These are phyloP conservation scores for Onychostoma macrolepis DNA, from an alignment of 2,113 vertebrate genomes.

Conservation along the genomic window DNA sequence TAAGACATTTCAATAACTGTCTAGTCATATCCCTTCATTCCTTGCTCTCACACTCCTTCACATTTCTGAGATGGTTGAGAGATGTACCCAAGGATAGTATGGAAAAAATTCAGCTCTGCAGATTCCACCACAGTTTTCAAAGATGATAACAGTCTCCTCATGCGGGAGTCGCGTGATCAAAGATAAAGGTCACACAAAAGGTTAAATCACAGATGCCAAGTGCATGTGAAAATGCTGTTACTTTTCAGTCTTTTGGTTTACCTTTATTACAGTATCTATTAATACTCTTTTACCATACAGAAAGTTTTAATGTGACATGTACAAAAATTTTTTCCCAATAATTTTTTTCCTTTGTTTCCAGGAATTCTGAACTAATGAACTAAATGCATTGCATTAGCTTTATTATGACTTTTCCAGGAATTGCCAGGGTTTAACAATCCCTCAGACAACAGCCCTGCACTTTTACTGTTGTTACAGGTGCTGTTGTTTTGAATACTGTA, in stretches of 20 bases:
- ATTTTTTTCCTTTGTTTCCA: not conserved
- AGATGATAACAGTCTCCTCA: slow-evolving; percentile 36
- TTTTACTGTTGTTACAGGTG: slow-evolving; percentile 47
- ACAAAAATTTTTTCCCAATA: not conserved
- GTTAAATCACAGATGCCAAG: slow-evolving; percentile 43
- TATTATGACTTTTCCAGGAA: not conserved
- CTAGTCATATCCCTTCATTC: slow-evolving; percentile 14
- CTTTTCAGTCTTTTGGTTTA: not conserved
- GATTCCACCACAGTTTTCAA: slow-evolving; percentile 39
- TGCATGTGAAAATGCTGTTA: slow-evolving; percentile 10
- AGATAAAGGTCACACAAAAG: slow-evolving; percentile 40
- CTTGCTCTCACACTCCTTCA: slow-evolving; percentile 41
- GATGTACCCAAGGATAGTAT: slow-evolving; percentile 39
- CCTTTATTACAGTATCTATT: not conserved
- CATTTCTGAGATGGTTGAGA: slow-evolving; percentile 45
- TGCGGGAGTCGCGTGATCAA: slow-evolving; percentile 34
- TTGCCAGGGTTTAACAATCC: not conserved
- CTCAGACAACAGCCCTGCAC: slow-evolving; percentile 7
- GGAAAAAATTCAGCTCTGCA: slow-evolving; percentile 42
- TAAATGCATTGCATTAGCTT: not conserved
- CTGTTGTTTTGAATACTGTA: slow-evolving; percentile 22
- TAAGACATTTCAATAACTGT: slow-evolving; percentile 22
- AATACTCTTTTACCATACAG: not conserved
- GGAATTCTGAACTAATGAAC: not conserved
- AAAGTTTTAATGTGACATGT: not conserved